Percentiles rank a stretch among this genome's conserved stretches.
Conservation (phyloP, 2,888 invertebrate species). For the Lochmaea crataegi region DNA sequence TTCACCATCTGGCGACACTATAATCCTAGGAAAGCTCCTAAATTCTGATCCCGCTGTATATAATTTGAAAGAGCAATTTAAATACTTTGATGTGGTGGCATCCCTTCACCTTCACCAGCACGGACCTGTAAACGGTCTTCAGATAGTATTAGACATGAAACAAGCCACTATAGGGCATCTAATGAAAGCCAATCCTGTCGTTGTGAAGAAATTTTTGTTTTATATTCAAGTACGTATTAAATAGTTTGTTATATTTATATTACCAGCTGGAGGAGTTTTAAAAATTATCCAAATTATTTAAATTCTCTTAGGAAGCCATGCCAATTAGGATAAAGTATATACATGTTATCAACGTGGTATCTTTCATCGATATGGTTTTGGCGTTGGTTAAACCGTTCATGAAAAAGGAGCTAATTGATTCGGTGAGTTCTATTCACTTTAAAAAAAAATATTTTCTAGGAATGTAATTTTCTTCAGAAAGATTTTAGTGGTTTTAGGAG, state of each 20-base stretch:
- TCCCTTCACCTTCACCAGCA: slow-evolving; percentile 70
- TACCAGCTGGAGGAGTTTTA: too few species aligned
- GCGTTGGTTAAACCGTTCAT: slow-evolving; percentile 68
- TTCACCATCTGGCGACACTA: slow-evolving; percentile 53
- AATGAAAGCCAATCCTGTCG: slow-evolving; percentile 71
- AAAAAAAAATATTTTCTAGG: too few species aligned
- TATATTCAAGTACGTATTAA: slow-evolving; percentile 71
- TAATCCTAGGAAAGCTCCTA: slow-evolving; percentile 58
- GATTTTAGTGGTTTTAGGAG: too few species aligned
- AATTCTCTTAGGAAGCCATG: slow-evolving; percentile 65
- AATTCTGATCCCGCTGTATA: slow-evolving; percentile 73
- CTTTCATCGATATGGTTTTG: slow-evolving; percentile 66
- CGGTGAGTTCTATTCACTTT: slow-evolving; percentile 43
- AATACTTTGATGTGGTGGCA: slow-evolving; percentile 70
- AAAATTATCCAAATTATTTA: neutral
- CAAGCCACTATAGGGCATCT: slow-evolving; percentile 73
- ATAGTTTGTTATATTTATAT: neutral
- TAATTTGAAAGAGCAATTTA: slow-evolving; percentile 67
- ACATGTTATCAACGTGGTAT: slow-evolving; percentile 66
- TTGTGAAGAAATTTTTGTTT: slow-evolving; percentile 75
- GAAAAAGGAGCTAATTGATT: slow-evolving; percentile 65
- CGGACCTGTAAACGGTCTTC: slow-evolving; percentile 70
- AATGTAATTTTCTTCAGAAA: too few species aligned
- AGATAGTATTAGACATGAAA: slow-evolving; percentile 74
- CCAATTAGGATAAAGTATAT: slow-evolving; percentile 67